These are phyloP conservation scores for Elaphurus davidianus DNA, from an alignment of 2,113 vertebrate genomes.

Conservation along the genomic window DNA sequence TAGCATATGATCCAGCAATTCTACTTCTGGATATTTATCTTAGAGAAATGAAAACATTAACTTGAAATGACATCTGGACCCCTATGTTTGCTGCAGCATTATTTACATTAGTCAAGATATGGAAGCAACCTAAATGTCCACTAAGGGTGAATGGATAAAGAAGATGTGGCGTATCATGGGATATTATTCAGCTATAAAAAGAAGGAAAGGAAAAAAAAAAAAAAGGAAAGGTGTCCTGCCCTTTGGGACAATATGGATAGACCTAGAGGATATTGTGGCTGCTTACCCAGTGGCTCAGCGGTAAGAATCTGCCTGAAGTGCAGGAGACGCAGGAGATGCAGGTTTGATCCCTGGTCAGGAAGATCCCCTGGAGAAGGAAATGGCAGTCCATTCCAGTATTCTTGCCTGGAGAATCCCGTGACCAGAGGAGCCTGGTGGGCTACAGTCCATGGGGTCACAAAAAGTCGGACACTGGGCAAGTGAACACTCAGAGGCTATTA, in stretches of 20 bases:
- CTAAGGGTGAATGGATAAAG: not conserved
- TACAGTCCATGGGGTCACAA: not conserved
- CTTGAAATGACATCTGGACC: not conserved
- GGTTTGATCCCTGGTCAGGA: not conserved
- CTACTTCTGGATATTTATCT: not conserved
- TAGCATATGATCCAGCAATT: not conserved
- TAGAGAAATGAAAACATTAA: not conserved
- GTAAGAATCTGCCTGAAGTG: not conserved
- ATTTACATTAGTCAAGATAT: not conserved
- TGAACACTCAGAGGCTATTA: not conserved
- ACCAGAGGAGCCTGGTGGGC: not conserved
- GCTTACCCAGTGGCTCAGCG: not conserved
- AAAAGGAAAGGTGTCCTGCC: not conserved
- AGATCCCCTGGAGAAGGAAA: not conserved
- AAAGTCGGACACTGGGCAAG: no score
- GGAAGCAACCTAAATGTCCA: not conserved
- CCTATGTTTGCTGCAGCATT: not conserved
- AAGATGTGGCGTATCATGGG: not conserved
- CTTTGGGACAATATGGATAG: not conserved
- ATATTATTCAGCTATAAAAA: not conserved
- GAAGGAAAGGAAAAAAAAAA: not conserved
- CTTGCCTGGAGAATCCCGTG: not conserved
- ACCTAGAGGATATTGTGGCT: not conserved
- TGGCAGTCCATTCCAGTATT: not conserved
- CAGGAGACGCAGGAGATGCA: not conserved